Evolutionary conservation across 2,113 vertebrate species (phyloP), one percentile per base, ranked within the genome.

Genomic region (Passerina amoena): DNA sequence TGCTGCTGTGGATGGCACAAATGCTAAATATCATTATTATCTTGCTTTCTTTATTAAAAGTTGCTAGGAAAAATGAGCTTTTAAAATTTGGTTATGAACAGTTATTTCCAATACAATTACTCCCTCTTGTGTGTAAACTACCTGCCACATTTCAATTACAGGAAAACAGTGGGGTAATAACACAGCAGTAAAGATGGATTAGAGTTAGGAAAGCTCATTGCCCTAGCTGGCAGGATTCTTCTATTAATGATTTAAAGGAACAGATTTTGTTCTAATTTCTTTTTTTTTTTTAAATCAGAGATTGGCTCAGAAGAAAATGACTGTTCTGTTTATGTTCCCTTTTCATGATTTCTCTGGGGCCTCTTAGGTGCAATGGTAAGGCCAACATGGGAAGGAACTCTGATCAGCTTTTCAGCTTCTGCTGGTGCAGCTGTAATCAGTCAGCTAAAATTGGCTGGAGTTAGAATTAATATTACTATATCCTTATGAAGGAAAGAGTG

Each of bases 61-160:
- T 91, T 93, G 56, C 85, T 95, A 95, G 92, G 95, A 97, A 97
- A 96, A 94, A 97, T 84, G 64, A 96, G 93, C 88, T 96, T 92
- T 84, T 96, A 91, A 90, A 95, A 84, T 94, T 97, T 97, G 86
- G 94, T 97, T 97, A 93, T 93, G 92, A 97, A 93, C 89, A 80
- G 72, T 86, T 97, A 96, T 97, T 97, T 97, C 95, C 97, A 96
- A 97, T 96, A 88, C 61, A 97, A 94, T 97, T 86, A 94, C 92
- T 97, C 95, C 95, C 91, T 96, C 95, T 95, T 96, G 84, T 97
- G 91, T 97, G 95, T 97, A 96, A 97, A 75, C 97, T 97, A 96
- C 94, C 95, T 97, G 96, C 83, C 92, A 95, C 75, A 82, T 97
- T 97, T 98, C 97, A 98, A 97, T 98, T 97, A 95, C 77, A 86